Conservation (phyloP, 2,888 invertebrate genomes). For the Apodemia zela region DNA sequence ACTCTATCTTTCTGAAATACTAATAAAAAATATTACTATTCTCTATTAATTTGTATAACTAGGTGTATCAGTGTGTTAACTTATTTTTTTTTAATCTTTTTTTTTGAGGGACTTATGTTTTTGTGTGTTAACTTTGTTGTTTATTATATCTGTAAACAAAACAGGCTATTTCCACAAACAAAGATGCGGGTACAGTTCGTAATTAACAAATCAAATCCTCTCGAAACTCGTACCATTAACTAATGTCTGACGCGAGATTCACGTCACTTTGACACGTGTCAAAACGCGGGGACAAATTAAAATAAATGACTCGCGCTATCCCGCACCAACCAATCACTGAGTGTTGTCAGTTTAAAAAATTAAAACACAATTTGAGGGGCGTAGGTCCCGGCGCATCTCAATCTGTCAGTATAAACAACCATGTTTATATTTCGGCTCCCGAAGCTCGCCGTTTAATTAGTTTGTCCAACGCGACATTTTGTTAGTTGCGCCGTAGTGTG, state of each 20-base stretch:
- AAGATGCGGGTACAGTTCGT: neutral
- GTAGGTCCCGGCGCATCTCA: conserved; percentile 48
- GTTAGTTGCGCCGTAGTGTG: conserved; percentile 26
- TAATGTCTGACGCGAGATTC: conserved; percentile 18
- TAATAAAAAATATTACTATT: too few species aligned
- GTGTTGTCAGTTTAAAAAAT: conserved; percentile 75
- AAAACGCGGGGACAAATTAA: conserved; percentile 61
- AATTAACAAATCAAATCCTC: conserved; percentile 12
- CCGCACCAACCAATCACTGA: conserved; percentile 39
- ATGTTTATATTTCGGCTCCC: conserved; percentile 62
- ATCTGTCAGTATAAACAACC: conserved; percentile 67
- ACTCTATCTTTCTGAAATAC: too few species aligned
- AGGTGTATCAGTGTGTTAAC: too few species aligned
- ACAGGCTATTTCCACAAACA: neutral
- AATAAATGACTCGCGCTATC: conserved; percentile 73
- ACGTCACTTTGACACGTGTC: conserved; percentile 22
- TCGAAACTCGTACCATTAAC: conserved; percentile 25
- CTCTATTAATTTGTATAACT: too few species aligned
- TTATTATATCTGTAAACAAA: too few species aligned
- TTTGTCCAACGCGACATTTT: conserved; percentile 49
- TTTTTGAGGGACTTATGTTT: too few species aligned
- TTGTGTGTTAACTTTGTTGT: too few species aligned
- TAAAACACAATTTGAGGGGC: conserved; percentile 68
- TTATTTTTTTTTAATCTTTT: too few species aligned
- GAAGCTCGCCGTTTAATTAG: conserved; percentile 56